phyloP scores from a whole-genome alignment of 2,113 vertebrate species.

The Semicossyphus pulcher region DNA sequence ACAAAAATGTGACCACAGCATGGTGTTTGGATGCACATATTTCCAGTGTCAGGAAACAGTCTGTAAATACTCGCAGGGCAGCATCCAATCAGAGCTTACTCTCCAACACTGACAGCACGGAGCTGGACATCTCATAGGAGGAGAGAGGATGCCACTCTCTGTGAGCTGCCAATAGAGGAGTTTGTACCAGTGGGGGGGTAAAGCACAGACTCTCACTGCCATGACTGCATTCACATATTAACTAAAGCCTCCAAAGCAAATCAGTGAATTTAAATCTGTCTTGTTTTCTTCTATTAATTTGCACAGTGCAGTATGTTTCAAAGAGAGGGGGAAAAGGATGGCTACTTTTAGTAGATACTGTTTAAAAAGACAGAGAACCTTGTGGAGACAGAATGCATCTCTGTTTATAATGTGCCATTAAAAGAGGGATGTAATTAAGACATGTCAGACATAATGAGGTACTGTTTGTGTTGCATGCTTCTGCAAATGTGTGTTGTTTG shows the following conservation, averaged over 20 bases:
- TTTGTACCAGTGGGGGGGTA: constrained; percentile 20
- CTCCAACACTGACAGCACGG: constrained; percentile 40
- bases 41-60: constrained; percentile 64
- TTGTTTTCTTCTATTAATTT: constrained; percentile 11
- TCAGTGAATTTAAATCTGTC: constrained; percentile 32
- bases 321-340: constrained; percentile 14
- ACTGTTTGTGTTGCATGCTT: neutral
- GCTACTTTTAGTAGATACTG: neutral
- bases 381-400: neutral
- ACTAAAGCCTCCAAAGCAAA: constrained; percentile 32
- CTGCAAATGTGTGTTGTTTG: neutral
- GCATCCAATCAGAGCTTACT: constrained; percentile 63
- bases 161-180: constrained; percentile 51
- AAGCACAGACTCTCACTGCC: constrained; percentile 22
- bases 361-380: neutral
- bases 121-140: constrained; percentile 57
- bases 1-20: constrained; percentile 12
- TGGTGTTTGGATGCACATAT: constrained; percentile 38
- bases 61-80: constrained; percentile 33
- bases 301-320: neutral
- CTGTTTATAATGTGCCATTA: neutral
- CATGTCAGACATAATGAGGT: neutral
- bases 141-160: constrained; percentile 63
- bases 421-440: too few species aligned
- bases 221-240: constrained; percentile 3